A percentile compares a stretch with the other conserved stretches of the same genome.
Evolutionary conservation across 2,797 vertebrate genomes (phyloP).

Genomic region (Pipistrellus nathusii): DNA sequence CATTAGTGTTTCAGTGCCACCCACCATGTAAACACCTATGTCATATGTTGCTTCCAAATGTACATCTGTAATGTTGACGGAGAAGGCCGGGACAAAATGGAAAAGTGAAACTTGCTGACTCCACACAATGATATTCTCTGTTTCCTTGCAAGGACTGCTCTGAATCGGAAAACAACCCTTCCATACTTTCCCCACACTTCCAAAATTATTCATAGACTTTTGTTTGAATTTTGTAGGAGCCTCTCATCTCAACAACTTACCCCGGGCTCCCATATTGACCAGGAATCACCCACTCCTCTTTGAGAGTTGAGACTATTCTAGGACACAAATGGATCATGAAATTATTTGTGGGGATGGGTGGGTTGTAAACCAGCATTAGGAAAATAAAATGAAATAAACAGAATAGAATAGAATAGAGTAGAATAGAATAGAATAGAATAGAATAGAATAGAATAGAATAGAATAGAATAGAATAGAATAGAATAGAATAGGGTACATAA

Average conservation of each 20-base stretch:
- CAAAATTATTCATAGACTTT: constrained; percentile 3
- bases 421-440: too few species aligned
- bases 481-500: not conserved
- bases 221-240: not conserved
- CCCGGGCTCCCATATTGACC: not conserved
- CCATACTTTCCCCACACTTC: not conserved
- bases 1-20: constrained; percentile 66
- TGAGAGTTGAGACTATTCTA: constrained; percentile 21
- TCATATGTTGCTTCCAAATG: constrained; percentile 55
- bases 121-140: not conserved
- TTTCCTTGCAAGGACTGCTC: constrained; percentile 1
- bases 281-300: not conserved
- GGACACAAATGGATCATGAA: not conserved
- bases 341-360: not conserved
- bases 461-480: not conserved
- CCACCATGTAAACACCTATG: constrained; percentile 68
- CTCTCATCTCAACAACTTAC: not conserved
- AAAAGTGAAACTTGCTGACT: constrained; percentile 42
- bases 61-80: constrained; percentile 45
- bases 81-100: constrained; percentile 51
- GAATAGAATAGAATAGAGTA: not conserved
- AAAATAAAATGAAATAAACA: not conserved
- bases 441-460: not conserved
- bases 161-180: constrained; percentile 43
- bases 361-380: not conserved